These are phyloP conservation scores for Periplaneta americana DNA, from an alignment of 1,140 invertebrate species.

Conservation along the genomic window DNA sequence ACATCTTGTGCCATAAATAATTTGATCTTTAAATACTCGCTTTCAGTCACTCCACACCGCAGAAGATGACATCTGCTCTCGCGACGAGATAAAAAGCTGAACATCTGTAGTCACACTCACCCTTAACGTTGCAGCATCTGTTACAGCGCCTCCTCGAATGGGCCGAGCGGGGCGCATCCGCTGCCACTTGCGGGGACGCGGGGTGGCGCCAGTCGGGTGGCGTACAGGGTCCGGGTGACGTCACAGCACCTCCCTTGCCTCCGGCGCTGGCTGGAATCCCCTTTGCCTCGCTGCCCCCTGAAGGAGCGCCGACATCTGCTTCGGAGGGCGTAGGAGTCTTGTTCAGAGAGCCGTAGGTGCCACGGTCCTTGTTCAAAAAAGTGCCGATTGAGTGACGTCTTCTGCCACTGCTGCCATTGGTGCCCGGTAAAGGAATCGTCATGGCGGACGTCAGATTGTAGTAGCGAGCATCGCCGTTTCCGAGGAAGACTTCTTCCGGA, in stretches of 20 bases:
- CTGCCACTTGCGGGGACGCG: background rate
- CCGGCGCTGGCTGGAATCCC: background rate
- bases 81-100: background rate
- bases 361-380: constrained; percentile 27
- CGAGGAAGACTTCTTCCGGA: constrained; percentile 37
- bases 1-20: too few species aligned
- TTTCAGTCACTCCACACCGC: too few species aligned
- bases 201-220: background rate
- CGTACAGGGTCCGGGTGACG: background rate
- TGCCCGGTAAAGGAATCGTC: constrained; percentile 17
- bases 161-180: background rate
- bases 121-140: constrained; percentile 23
- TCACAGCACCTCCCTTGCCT: background rate
- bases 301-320: background rate
- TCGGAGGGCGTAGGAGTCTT: background rate
- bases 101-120: background rate
- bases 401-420: constrained; percentile 24
- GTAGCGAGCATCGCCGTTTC: constrained; percentile 38
- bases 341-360: too few species aligned
- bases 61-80: background rate
- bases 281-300: background rate
- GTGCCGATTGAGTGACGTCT: constrained; percentile 50
- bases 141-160: constrained; percentile 24
- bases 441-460: constrained; percentile 43
- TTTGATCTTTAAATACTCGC: too few species aligned